Evolutionary conservation across 1,140 invertebrate species (phyloP).

Genomic region (Drosophila ercepeae): DNA sequence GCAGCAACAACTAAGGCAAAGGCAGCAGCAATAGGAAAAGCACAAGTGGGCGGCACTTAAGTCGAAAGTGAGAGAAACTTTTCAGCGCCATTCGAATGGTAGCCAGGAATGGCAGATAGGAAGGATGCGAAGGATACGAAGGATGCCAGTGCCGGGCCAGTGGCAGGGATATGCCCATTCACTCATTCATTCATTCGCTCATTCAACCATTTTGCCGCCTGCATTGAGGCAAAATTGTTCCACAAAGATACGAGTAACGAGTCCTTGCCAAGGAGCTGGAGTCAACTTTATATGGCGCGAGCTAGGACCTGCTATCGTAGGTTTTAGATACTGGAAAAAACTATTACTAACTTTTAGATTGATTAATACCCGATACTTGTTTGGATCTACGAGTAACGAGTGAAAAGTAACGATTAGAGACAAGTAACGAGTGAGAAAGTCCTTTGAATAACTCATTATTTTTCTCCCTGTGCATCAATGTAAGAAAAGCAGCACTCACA

Average conservation of each 20-base stretch:
- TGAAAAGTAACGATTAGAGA: background rate
- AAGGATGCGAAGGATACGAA: slow-evolving; percentile 15
- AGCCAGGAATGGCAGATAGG: slow-evolving; percentile 44
- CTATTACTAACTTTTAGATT: too few relatives aligned
- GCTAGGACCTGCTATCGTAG: slow-evolving; percentile 17
- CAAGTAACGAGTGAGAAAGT: too few relatives aligned
- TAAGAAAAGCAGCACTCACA: slow-evolving; percentile 15
- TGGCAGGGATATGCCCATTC: slow-evolving; percentile 43
- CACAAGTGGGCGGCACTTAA: slow-evolving; percentile 45
- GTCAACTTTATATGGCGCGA: slow-evolving; percentile 30
- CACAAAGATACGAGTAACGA: slow-evolving; percentile 72
- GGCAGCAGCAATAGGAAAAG: slow-evolving; percentile 50
- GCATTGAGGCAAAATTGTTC: slow-evolving; percentile 77
- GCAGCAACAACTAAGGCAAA: slow-evolving; percentile 2
- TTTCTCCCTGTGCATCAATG: background rate
- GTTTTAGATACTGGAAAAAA: background rate
- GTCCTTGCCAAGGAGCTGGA: slow-evolving; percentile 7
- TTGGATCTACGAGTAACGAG: background rate
- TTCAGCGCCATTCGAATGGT: slow-evolving; percentile 34
- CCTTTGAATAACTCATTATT: too few relatives aligned
- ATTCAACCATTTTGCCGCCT: slow-evolving; percentile 75
- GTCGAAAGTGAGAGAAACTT: slow-evolving; percentile 49
- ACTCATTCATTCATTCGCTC: slow-evolving; percentile 65
- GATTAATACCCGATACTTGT: too few relatives aligned
- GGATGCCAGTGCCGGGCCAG: background rate